Evolutionary conservation across 2,113 vertebrate species (phyloP).

Genomic region (Anarhynchus alexandrinus): DNA sequence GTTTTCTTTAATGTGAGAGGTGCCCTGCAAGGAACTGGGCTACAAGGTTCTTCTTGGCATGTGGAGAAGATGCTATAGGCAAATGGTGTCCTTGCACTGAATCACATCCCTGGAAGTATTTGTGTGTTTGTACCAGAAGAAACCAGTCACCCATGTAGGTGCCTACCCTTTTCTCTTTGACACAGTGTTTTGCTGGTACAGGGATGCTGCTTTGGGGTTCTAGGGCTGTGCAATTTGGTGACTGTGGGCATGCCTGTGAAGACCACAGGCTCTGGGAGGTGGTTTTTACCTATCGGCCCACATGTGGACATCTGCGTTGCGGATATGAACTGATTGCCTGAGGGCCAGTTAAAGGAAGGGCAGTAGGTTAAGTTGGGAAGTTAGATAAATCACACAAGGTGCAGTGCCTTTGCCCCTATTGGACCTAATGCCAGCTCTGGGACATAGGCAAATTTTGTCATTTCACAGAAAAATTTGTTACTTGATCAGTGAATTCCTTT

Average conservation of each 20-base stretch:
- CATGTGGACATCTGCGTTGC: neutral
- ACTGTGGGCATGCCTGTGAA: neutral
- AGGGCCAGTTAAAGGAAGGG: neutral
- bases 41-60: neutral
- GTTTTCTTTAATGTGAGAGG: neutral
- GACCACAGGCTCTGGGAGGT: neutral
- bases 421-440: neutral
- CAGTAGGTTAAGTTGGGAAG: neutral
- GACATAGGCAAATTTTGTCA: neutral
- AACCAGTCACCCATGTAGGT: neutral
- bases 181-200: neutral
- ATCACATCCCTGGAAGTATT: neutral
- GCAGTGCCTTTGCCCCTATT: neutral
- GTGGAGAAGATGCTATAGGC: neutral
- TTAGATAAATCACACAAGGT: neutral
- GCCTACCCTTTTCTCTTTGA: neutral
- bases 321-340: neutral
- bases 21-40: neutral
- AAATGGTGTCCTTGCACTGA: neutral
- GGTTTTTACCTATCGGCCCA: neutral
- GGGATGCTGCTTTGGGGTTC: neutral
- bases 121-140: neutral
- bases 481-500: neutral
- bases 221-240: neutral
- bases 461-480: neutral